Evolutionary conservation across 2,888 invertebrate species (phyloP).

Genomic region (Oxycera nigricornis): DNA sequence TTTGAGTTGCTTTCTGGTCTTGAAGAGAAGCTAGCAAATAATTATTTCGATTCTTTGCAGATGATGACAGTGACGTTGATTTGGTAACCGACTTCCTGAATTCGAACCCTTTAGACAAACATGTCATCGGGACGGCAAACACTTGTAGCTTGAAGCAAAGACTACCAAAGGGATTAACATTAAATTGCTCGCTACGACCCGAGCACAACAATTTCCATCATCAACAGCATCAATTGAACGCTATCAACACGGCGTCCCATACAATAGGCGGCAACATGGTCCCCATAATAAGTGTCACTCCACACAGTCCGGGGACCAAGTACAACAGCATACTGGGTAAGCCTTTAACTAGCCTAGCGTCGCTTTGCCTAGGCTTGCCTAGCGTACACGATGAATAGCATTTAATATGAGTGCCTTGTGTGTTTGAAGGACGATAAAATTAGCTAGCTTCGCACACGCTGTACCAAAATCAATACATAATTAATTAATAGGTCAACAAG

Average conservation of each 20-base stretch:
- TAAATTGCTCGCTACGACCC: slow-evolving; percentile 36
- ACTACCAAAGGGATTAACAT: slow-evolving; percentile 31
- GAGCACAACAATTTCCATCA: slow-evolving; percentile 41
- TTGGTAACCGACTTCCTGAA: slow-evolving; percentile 61
- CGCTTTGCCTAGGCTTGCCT: no score
- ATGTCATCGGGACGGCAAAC: slow-evolving; percentile 23
- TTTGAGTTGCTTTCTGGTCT: no score
- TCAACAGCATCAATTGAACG: slow-evolving; percentile 43
- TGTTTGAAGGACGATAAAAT: not conserved
- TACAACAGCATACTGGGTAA: slow-evolving; percentile 70
- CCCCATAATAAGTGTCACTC: slow-evolving; percentile 87
- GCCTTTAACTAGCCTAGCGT: not conserved
- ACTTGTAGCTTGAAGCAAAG: slow-evolving; percentile 39
- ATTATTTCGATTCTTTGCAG: slow-evolving; percentile 44
- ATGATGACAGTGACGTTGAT: slow-evolving; percentile 61
- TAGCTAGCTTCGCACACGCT: not conserved
- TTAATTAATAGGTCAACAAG: not conserved
- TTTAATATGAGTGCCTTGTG: slow-evolving; percentile 1
- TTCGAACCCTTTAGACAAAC: slow-evolving; percentile 49
- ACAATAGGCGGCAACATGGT: slow-evolving; percentile 64
- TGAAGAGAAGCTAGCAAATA: no score
- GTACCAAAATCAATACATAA: not conserved
- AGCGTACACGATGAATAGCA: not conserved
- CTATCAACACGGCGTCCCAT: slow-evolving; percentile 53
- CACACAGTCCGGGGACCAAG: slow-evolving; percentile 82